Base-by-base conservation (phyloP, 1,140 invertebrate species). In the Planococcus citri region DNA sequence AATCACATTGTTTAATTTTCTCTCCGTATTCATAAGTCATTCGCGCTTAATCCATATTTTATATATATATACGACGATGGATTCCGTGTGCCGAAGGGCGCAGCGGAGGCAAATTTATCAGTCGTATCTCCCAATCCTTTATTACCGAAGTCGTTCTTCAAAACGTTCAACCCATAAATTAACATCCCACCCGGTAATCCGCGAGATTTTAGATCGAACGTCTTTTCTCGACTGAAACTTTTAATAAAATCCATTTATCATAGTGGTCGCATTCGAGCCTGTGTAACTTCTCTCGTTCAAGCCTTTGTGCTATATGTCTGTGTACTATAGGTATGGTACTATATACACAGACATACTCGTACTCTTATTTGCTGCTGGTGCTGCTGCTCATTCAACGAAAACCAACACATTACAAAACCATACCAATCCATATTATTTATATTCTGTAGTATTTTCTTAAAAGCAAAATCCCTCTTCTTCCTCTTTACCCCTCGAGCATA, bases 21-120 rank as follows among this genome's bases (percentile, higher is more conserved):
- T 64, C 60, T 64, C 17, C 60, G 60, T 64, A 64, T 64, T 64
- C 60, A 64, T 64, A 64, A 64, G 60, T 64, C 60, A 64, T 64
- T 64, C 60, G 20, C 22, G 17, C 25, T 64, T 64, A 64, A 64
- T 64, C 60, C 60, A 64, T 64, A 64, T 64, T 64, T 64, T 64
- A 64, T 64, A 64, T 64, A 64, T 24, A 64, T 58, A 3, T 24
- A 64, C 22, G 25, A 22, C 21, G 60, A 64, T 24, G 21, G 60
- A 64, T 25, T 64, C 22, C 22, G 22, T 21, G 22, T 24, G 64
- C 12, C 74, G 76, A 75, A 74, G 71, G 75, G 74, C 73, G 72
- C 73, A 73, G 72, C 68, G 69, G 70, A 71, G 70, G 72, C 25
- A 64, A 64, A 64, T 64, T 64, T 64, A 64, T 64, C 60, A 64